Evolutionary conservation across 2,888 invertebrate genomes (phyloP), one percentile per base, ranked within the genome.

Genomic region (Drosophila suboccidentalis): DNA sequence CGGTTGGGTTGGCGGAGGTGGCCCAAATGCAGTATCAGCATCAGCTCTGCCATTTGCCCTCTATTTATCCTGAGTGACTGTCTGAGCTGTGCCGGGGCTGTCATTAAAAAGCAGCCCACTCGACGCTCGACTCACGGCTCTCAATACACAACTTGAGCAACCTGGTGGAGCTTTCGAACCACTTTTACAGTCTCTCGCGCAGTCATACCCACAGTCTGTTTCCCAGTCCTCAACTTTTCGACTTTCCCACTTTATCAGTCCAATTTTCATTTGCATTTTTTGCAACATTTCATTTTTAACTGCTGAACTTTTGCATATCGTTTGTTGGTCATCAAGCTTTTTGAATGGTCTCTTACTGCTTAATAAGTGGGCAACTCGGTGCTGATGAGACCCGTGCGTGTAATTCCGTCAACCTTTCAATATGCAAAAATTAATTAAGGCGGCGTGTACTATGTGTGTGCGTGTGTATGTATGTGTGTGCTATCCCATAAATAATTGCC

Each of bases 271-370:
- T 78, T 77, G 66, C 72, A 75, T 82, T 82, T 88, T 80, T 73
- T 74, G 73, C 76, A 80, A 88, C 81, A 87, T 88, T 87, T 89
- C 83, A 89, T 88, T 89, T 87, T 89, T 81, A 80, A 89, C 83
- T 81, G 90, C 85, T 82, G 75, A 89, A 89, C 78, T 57, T 89
- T 89, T 73, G 76, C 79, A 75, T 72, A 74, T 78, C 66, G 76
- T 75, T 79, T 75, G 70, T 71, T 58, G 17, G 32, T 10, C 38
- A 17, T 47, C 51, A 67, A 71, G 55, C 77, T 67, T 29, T 17
- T 55, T 26, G 39, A 51, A 26, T 39, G 51, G 36, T 78, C 62
- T 61, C 63, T 65, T 61, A 19, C 55, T 47, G 71, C 74, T 75
- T 77, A 77, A 75, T 77, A 75, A 80, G 78, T 80, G 80, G 61